Evolutionary conservation across 2,888 invertebrate genomes (phyloP).

Genomic region (Anthrax anthrax): DNA sequence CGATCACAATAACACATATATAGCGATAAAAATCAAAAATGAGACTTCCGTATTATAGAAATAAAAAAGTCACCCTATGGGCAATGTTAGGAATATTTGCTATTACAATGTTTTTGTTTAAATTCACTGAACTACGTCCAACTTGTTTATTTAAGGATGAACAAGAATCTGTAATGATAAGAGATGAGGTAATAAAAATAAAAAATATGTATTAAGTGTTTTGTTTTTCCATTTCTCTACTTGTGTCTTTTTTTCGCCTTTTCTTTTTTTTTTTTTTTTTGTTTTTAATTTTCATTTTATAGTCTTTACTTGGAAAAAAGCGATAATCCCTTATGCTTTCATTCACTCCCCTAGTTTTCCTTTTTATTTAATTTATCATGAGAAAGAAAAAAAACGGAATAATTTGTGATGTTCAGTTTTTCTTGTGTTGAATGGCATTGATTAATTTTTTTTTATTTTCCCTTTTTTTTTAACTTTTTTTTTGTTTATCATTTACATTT

Average conservation of each 20-base stretch:
- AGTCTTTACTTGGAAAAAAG: no score
- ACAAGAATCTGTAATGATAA: conserved; percentile 26
- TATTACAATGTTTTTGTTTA: conserved; percentile 33
- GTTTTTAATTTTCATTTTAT: conserved; percentile 1
- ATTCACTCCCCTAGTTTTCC: no score
- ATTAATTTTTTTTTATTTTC: no score
- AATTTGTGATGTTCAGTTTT: no score
- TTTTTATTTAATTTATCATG: no score
- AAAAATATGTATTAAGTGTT: not conserved
- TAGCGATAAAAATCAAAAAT: conserved; percentile 15
- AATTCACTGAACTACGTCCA: conserved; percentile 32
- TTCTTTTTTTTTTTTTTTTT: not conserved
- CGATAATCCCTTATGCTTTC: no score
- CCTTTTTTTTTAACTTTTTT: no score
- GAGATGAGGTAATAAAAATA: conserved; percentile 25
- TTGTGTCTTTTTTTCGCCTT: not conserved
- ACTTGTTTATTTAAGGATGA: conserved; percentile 32
- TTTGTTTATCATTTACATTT: no score
- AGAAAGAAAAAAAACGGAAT: no score
- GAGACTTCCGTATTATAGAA: conserved; percentile 33
- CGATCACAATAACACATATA: no score
- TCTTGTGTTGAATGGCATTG: no score
- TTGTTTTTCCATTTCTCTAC: not conserved
- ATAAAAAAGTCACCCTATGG: conserved; percentile 30
- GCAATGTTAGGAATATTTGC: conserved; percentile 29